Conservation (phyloP, 2,797 vertebrate species). For the Tiaroga cobitis region DNA sequence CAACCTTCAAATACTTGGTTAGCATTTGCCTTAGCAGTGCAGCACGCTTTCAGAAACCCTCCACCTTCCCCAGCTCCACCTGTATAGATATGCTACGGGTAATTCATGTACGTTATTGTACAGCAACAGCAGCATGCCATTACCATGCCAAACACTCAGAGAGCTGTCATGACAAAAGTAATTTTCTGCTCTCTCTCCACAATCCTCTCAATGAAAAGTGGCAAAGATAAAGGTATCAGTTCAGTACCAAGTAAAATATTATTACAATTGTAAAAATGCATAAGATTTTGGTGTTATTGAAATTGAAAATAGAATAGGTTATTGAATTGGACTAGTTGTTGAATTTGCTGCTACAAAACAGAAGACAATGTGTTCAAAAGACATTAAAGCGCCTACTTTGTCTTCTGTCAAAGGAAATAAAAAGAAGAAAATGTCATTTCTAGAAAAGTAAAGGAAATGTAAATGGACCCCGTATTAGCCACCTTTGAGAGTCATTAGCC, state of each 20-base stretch:
- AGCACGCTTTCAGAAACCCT: no score
- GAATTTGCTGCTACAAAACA: background rate
- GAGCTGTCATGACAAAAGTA: no score
- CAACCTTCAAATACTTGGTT: no score
- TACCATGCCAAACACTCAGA: no score
- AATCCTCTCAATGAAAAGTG: background rate
- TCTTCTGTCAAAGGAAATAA: constrained; percentile 1
- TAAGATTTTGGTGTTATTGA: background rate
- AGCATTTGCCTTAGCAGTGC: no score
- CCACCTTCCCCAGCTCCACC: no score
- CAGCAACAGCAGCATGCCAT: no score
- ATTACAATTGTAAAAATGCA: background rate
- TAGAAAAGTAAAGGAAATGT: background rate
- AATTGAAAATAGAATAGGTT: background rate
- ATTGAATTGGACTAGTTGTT: background rate
- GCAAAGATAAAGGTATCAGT: background rate
- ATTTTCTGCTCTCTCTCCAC: background rate
- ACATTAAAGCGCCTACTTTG: background rate
- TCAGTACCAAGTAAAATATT: background rate
- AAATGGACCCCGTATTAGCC: background rate
- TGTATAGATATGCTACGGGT: no score
- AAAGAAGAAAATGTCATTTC: background rate
- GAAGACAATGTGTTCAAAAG: background rate
- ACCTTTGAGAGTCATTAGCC: constrained; percentile 33
- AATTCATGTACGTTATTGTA: no score